Base-by-base conservation (phyloP, 2,888 invertebrate genomes). In the Phalangium opilio region DNA sequence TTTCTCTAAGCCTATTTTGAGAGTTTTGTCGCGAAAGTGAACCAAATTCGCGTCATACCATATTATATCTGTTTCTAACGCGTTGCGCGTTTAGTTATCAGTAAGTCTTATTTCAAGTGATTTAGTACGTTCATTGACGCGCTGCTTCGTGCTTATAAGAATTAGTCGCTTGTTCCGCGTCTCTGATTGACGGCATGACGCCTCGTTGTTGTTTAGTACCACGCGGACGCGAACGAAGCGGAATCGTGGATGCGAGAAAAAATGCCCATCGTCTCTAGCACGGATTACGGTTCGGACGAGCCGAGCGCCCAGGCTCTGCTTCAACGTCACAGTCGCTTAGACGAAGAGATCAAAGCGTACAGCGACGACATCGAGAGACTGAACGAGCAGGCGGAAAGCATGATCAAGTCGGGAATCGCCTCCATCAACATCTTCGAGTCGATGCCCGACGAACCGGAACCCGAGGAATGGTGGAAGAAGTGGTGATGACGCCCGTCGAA, bases 241-340 rank as follows among this genome's bases (percentile, higher is more conserved):
- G 95, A 96, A 60, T 91, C 91, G 0, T 96, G 93, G 91, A 78
- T 95, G 70, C 84, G 86, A 57, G 96, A 96, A 67, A 91, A 90
- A 68, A 81, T 87, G 68, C 83, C 91, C 0, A 73, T 98, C 35
- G 85, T 91, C 12, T 77, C 79, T 11, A 86, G 87, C 0, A 77
- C 77, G 44, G 96, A 98, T 70, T 83, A 82, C 62, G 96, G 96
- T 1, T 78, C 78, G 14, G 93, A 93, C 69, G 91, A 91, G 59
- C 84, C 87, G 0, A 81, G 83, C 48, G 90, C 89, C 0, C 51
- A 68, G 64, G 66, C 91, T 0, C 69, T 91, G 45, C 71, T 91
- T 2, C 83, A 85, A 48, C 72, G 95, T 0, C 91, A 93, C 66
- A 76, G 79, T 48, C 83, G 84, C 58, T 70, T 90, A 5, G 83